Evolutionary conservation across 2,113 vertebrate species (phyloP).

Genomic region (Mormyrus lacerda): DNA sequence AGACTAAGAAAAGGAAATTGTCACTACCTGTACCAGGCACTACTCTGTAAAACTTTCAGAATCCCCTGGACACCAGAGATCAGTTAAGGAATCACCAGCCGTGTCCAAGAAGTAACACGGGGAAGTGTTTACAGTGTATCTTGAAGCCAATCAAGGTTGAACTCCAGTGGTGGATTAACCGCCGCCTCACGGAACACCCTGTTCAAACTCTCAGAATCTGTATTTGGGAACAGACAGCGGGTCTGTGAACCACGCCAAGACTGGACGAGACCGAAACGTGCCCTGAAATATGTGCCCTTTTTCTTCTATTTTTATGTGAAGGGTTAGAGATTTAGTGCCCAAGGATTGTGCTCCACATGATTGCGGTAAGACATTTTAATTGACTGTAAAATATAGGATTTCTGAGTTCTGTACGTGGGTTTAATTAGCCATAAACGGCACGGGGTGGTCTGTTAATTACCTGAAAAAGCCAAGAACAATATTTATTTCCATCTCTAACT

Average conservation of each 20-base stretch:
- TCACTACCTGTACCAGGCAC: neutral
- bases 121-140: neutral
- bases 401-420: neutral
- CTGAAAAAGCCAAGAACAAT: conserved; percentile 9
- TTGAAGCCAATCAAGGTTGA: neutral
- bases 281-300: neutral
- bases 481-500: conserved; percentile 13
- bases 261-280: neutral
- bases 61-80: neutral
- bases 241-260: neutral
- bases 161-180: neutral
- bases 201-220: neutral
- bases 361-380: neutral
- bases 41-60: neutral
- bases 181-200: neutral
- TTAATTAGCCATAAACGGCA: neutral
- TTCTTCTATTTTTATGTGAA: neutral
- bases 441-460: neutral
- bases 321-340: neutral
- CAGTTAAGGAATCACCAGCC: neutral
- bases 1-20: neutral
- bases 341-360: neutral
- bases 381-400: neutral
- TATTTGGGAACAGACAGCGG: neutral
- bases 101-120: neutral